These are phyloP conservation scores for Tokudaia tokunoshimensis DNA, from an alignment of 2,797 vertebrate genomes.

Conservation along the genomic window DNA sequence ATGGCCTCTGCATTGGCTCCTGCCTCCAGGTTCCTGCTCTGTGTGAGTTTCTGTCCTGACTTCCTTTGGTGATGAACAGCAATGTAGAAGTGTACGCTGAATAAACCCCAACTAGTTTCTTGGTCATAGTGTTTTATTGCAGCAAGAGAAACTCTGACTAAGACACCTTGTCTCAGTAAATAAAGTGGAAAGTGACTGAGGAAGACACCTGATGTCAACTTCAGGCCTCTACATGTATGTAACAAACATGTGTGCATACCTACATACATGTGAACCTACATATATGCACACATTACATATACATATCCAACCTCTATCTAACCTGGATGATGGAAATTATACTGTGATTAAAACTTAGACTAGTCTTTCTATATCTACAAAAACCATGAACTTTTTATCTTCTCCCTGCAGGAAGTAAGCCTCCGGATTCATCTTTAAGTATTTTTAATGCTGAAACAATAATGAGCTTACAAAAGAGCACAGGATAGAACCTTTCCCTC, in stretches of 20 bases:
- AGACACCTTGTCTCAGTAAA: too few species aligned
- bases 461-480: background rate
- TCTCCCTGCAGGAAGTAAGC: background rate
- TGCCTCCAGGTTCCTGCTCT: background rate
- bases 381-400: background rate
- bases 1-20: background rate
- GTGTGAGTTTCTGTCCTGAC: background rate
- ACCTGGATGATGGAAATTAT: background rate
- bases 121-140: background rate
- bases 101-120: background rate
- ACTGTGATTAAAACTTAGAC: slow-evolving; percentile 32
- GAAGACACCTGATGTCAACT: too few species aligned
- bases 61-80: background rate
- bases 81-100: background rate
- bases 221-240: background rate
- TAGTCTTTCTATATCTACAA: background rate
- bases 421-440: background rate
- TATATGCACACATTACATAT: background rate
- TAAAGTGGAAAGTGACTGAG: background rate
- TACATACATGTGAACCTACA: background rate
- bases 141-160: background rate
- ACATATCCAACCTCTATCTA: background rate
- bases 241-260: background rate
- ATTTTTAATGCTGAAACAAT: slow-evolving; percentile 18
- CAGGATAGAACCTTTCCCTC: background rate